Evolutionary conservation across 2,113 vertebrate species (phyloP).

Genomic region (Gallinago undulata): DNA sequence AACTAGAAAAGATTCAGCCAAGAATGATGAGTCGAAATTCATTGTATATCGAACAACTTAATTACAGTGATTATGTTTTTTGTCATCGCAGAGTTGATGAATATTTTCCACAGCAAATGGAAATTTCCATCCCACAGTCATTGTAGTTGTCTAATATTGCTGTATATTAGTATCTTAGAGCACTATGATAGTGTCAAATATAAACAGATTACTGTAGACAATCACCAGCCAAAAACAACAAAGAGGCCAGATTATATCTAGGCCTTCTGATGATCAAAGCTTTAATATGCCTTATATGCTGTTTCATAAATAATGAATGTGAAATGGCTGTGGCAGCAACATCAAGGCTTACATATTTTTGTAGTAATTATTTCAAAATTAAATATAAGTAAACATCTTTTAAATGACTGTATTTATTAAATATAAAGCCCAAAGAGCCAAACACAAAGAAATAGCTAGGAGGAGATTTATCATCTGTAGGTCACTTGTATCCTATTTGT

Average conservation of each 20-base stretch:
- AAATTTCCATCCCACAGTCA: conserved; percentile 3
- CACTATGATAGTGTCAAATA: neutral
- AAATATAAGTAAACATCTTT: conserved; percentile 61
- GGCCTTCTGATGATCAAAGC: conserved; percentile 53
- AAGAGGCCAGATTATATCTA: conserved; percentile 38
- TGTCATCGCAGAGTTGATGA: neutral
- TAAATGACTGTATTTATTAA: conserved; percentile 58
- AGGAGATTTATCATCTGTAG: conserved; percentile 56
- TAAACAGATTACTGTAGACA: conserved; percentile 33
- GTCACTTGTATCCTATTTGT: conserved; percentile 49
- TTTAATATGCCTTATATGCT: conserved; percentile 38
- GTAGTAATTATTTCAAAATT: conserved; percentile 67
- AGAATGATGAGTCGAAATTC: conserved; percentile 1
- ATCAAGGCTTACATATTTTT: conserved; percentile 50
- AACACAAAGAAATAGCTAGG: conserved; percentile 48
- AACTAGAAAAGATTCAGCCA: neutral
- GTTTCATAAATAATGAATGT: conserved; percentile 69
- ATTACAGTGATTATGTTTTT: conserved; percentile 14
- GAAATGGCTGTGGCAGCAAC: conserved; percentile 41
- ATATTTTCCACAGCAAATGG: neutral
- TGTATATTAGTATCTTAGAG: neutral
- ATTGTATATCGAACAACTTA: neutral
- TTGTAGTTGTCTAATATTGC: neutral
- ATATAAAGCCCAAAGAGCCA: conserved; percentile 28
- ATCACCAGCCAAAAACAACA: conserved; percentile 37